phyloP scores from a whole-genome alignment of 2,797 vertebrate genomes.

The Mionectes olivaceus region DNA sequence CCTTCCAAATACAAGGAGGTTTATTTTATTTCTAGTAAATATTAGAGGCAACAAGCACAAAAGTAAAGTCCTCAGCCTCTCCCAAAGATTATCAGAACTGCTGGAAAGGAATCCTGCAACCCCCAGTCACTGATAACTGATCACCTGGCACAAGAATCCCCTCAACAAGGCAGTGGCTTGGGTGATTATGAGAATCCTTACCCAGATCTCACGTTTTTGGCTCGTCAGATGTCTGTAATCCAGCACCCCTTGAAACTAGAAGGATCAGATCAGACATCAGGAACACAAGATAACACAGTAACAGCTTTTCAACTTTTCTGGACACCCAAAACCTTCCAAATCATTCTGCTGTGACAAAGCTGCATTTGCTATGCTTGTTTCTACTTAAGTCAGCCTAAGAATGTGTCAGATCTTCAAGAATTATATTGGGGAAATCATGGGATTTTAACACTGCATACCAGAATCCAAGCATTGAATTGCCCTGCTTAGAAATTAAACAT shows the following conservation, averaged over 20 bases:
- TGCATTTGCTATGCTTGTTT: background rate
- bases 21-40: background rate
- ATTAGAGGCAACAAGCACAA: background rate
- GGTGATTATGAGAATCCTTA: too few relatives aligned
- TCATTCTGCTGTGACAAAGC: background rate
- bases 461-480: background rate
- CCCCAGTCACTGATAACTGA: background rate
- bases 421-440: background rate
- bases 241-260: background rate
- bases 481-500: background rate
- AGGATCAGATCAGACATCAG: background rate
- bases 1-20: background rate
- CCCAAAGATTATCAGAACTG: too few relatives aligned
- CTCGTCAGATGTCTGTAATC: background rate
- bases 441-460: background rate
- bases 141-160: background rate
- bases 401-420: background rate
- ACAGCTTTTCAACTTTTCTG: background rate
- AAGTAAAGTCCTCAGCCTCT: background rate
- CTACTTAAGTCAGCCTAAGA: background rate
- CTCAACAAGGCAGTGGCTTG: background rate
- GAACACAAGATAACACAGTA: background rate
- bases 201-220: too few relatives aligned
- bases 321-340: background rate
- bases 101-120: background rate